Evolutionary conservation across 92 coral and sea anemone species (phyloP).

Genomic region (Anthopleura xanthogrammica): DNA sequence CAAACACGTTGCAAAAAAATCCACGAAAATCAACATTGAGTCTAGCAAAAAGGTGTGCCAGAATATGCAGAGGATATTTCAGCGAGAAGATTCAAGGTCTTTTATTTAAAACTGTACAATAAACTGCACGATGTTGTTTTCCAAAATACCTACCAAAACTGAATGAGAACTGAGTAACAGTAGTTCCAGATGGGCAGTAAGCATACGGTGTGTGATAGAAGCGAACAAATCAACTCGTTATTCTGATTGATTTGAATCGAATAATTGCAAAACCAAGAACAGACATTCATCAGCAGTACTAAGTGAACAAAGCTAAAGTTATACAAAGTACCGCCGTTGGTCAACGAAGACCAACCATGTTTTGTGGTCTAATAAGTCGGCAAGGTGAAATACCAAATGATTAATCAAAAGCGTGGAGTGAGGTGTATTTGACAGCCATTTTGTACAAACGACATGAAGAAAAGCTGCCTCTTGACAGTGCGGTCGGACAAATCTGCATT

Average conservation of each 20-base stretch:
- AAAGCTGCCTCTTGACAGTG: slow-evolving; percentile 36
- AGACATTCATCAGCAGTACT: background rate
- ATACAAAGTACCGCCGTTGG: background rate
- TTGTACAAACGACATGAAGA: slow-evolving; percentile 6
- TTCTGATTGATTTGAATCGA: background rate
- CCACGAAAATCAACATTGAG: background rate
- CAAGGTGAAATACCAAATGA: slow-evolving; percentile 2
- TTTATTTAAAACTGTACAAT: background rate
- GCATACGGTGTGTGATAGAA: background rate
- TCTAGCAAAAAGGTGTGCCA: background rate
- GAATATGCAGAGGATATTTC: no score
- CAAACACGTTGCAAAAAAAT: background rate
- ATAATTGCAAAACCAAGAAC: slow-evolving; percentile 1
- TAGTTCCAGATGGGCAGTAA: background rate
- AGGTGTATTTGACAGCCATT: slow-evolving; percentile 29
- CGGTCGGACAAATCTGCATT: slow-evolving; percentile 34
- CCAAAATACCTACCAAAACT: background rate
- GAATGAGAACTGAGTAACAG: background rate
- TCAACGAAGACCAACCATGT: background rate
- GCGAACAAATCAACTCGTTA: background rate
- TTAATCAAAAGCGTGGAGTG: slow-evolving; percentile 10
- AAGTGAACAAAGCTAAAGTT: background rate
- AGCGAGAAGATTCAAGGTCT: background rate
- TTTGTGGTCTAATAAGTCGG: slow-evolving; percentile 25
- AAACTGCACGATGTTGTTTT: background rate